Evolutionary conservation across 2,888 invertebrate species (phyloP), one percentile per base, ranked within the genome.

Genomic region (Callyntrura sp.): DNA sequence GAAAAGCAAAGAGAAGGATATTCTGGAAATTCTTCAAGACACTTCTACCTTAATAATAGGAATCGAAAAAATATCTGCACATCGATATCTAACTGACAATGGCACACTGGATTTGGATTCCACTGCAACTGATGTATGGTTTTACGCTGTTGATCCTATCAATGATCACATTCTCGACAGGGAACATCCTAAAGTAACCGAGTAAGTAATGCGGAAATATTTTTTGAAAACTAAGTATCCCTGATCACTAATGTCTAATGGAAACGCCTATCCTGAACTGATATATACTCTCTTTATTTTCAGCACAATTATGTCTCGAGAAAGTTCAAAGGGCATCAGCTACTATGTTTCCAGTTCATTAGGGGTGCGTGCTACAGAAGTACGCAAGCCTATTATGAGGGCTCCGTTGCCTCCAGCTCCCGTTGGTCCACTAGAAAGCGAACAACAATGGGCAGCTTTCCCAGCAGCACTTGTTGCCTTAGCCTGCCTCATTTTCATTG

Each of bases 381-480:
- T 97, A 35, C 96, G 96, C 93, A 95, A 95, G 86, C 96, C 96
- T 0, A 94, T 96, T 45, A 94, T 93, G 17, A 90, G 93, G 23
- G 92, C 93, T 6, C 93, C 93, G 43, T 92, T 92, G n/a, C 93
- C 92, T 28, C 92, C 95, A 87, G 94, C 95, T 8, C 93, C 92
- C 1, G 92, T 93, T 62, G 93, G 92, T 43, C 57, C 87, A 20
- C 73, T 93, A 5, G 93, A 93, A 85, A 86, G 91, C 57, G 93
- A 93, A 35, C 95, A 12, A 95, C 95, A 45, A 92, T 96, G 96
- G 93, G 97, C 97, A 90, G 97, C 98, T 9, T 97, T 98, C 93
- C 98, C 98, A 20, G 98, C 98, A 92, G 98, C 98, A 0, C 95
- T 98, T 43, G 97, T 99, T 91, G 97, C 98, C 14, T 96, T 99